Evolutionary conservation across 2,113 vertebrate species (phyloP).

Genomic region (Peucedramus taeniatus): DNA sequence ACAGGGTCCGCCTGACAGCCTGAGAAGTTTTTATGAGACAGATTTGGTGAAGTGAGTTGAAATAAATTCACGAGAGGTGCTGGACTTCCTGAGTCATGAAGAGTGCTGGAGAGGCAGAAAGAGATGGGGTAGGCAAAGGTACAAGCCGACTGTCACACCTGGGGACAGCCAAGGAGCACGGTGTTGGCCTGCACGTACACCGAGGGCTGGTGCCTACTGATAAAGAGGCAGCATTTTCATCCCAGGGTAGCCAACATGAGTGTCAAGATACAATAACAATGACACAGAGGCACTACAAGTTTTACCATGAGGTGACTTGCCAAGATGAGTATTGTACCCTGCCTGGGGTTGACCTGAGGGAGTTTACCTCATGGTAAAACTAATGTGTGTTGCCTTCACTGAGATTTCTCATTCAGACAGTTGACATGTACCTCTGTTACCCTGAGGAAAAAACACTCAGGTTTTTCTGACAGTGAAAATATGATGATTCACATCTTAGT

Average conservation of each 20-base stretch:
- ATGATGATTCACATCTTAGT: background rate
- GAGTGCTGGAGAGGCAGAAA: background rate
- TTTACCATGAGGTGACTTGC: background rate
- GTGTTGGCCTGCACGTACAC: background rate
- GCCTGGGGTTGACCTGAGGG: background rate
- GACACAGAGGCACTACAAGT: background rate
- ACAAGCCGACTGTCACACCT: background rate
- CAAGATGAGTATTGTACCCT: background rate
- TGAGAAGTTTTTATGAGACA: background rate
- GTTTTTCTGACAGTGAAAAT: conserved; percentile 7
- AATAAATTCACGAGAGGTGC: background rate
- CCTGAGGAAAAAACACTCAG: background rate
- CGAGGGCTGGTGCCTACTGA: background rate
- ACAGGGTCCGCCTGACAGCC: background rate
- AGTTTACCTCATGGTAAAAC: background rate
- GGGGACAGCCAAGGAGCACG: background rate
- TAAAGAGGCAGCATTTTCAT: background rate
- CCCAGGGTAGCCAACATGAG: background rate
- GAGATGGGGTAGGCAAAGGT: background rate
- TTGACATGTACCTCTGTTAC: background rate
- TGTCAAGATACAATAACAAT: background rate
- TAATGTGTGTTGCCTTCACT: background rate
- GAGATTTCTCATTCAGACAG: background rate
- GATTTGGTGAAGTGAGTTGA: background rate
- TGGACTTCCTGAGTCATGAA: background rate